phyloP scores from a whole-genome alignment of 2,113 vertebrate genomes.

The Anoplopoma fimbria region DNA sequence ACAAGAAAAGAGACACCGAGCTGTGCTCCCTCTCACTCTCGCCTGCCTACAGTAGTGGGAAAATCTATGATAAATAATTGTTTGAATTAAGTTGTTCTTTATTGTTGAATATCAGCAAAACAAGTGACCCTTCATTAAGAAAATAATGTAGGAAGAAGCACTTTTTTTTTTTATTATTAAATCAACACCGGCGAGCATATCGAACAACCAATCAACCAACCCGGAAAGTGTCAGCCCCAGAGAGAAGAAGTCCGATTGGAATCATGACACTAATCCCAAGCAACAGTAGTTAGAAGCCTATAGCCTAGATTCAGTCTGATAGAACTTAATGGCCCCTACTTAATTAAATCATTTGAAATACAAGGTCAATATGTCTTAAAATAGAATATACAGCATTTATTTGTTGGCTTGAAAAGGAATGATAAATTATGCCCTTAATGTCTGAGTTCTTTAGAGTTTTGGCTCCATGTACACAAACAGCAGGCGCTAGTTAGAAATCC shows the following conservation, averaged over 20 bases:
- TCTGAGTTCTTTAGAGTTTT: conserved; percentile 1
- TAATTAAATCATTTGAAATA: conserved; percentile 17
- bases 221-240: too few relatives aligned
- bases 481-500: not conserved
- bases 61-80: not conserved
- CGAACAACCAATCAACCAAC: not conserved
- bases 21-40: too few relatives aligned
- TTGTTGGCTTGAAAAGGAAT: not conserved
- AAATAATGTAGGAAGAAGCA: not conserved
- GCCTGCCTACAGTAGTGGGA: not conserved
- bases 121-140: not conserved
- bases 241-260: not conserved
- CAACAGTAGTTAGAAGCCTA: not conserved
- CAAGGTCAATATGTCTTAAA: not conserved
- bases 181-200: not conserved
- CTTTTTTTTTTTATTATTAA: not conserved
- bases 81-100: not conserved
- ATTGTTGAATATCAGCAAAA: not conserved
- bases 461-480: not conserved
- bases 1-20: too few relatives aligned
- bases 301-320: not conserved
- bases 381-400: not conserved
- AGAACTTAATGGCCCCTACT: conserved; percentile 4
- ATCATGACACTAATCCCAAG: not conserved
- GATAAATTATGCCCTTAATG: not conserved